Conservation (phyloP, 2,113 vertebrate genomes). For the Stictonetta naevosa region DNA sequence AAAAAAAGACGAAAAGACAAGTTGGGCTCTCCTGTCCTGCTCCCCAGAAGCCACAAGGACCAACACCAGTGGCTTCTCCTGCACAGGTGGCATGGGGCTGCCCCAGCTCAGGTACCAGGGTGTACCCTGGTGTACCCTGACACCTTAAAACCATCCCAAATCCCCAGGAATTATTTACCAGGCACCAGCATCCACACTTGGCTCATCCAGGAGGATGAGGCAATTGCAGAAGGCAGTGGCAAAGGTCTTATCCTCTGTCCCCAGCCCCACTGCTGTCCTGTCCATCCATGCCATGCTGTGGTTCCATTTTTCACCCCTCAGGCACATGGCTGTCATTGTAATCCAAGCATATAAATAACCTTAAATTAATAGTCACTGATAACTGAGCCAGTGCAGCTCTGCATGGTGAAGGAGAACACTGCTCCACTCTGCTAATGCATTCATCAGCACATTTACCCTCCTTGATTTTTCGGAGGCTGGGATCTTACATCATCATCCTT, state of each 20-base stretch:
- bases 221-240: background rate
- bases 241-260: background rate
- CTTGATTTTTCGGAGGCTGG: background rate
- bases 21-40: background rate
- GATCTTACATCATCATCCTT: accelerated
- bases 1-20: background rate
- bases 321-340: background rate
- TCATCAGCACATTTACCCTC: background rate
- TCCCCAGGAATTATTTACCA: background rate
- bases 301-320: background rate
- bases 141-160: background rate
- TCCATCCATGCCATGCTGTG: accelerated
- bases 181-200: background rate
- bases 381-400: background rate
- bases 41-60: background rate
- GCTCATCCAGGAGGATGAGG: background rate
- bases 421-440: background rate
- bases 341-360: background rate
- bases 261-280: accelerated
- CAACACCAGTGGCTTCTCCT: no score
- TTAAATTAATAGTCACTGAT: background rate
- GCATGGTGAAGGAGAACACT: background rate
- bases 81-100: no score
- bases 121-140: no score
- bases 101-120: accelerated